These are phyloP conservation scores for Pachyramphus minor DNA, from an alignment of 2,113 vertebrate genomes.

Conservation along the genomic window DNA sequence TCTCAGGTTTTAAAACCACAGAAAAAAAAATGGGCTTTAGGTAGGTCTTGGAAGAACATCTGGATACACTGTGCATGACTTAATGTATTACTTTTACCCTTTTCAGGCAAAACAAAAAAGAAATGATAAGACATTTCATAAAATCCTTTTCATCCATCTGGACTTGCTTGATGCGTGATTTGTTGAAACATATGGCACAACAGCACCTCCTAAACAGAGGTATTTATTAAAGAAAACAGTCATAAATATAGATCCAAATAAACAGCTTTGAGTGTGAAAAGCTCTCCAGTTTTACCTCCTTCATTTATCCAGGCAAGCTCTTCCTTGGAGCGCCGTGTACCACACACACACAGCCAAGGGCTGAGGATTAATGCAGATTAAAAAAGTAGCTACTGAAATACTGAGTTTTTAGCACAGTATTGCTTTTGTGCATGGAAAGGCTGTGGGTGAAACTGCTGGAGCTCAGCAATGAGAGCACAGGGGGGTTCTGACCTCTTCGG, in stretches of 20 bases:
- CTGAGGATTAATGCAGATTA: neutral
- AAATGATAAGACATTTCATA: neutral
- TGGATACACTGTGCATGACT: neutral
- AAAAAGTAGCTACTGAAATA: neutral
- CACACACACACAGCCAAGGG: neutral
- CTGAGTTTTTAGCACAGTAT: neutral
- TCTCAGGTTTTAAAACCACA: neutral
- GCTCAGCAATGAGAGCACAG: neutral
- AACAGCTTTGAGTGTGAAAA: neutral
- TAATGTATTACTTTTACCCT: neutral
- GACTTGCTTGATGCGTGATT: neutral
- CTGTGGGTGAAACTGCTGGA: neutral
- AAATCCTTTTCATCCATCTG: neutral
- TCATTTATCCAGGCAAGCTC: neutral
- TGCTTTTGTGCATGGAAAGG: neutral
- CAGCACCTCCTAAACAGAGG: conserved; percentile 1
- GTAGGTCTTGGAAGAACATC: neutral
- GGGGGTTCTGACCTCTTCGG: neutral
- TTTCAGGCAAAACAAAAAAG: neutral
- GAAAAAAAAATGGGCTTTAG: neutral
- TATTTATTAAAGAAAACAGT: conserved; percentile 5
- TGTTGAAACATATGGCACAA: neutral
- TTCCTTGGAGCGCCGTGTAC: neutral
- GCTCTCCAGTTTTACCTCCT: neutral
- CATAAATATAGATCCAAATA: conserved; percentile 1